Base-by-base conservation (phyloP, 53 echinoderm and acorn worm species). In the Crossaster papposus region DNA sequence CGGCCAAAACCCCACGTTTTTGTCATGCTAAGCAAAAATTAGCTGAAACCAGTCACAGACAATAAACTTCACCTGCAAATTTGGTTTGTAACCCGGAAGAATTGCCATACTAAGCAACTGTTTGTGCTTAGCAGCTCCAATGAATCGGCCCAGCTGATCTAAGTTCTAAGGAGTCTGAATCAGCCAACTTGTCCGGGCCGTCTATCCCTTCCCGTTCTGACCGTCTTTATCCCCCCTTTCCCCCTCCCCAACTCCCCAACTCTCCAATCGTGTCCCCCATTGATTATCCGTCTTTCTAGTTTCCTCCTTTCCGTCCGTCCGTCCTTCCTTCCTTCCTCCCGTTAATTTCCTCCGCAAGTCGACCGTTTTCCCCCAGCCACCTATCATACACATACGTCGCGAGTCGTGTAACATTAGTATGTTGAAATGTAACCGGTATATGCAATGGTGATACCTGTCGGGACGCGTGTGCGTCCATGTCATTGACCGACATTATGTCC, bases 271-370 rank as follows among this genome's bases (percentile, higher is more conserved):
- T 87, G 51, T 72, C 30, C 22, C 76, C 37, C 58, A 75, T 83
- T 70, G 76, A 87, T 76, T 87, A 58, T 72, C 87, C 33, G 85
- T 54, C 58, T 32, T 28, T 51, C 85, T 73, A 51, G 54, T 87
- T 72, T 87, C 72, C 87, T 22, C 63, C 77, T 77, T 87, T 77
- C 87, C 77, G 55, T 77, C 77, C 77, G 76, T 87, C 87, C 87
- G 55, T 80, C 55, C 51, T 55, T 85, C 85, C 85, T 73, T 85
- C 85, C 74, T 85, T 74, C 85, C 54, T 85, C 85, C 74, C 72
- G 22, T 85, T 73, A 85, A 72, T 85, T 73, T 85, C 85, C 85
- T 74, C 37, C 36, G 81, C 83, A 31, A 20, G 70, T 83, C 65
- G 83, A 65, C 70, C 65, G 83, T 44, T 20, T 33, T 36, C 83